phyloP scores from a whole-genome alignment of 2,113 vertebrate species.

The Malurus cyaneus region DNA sequence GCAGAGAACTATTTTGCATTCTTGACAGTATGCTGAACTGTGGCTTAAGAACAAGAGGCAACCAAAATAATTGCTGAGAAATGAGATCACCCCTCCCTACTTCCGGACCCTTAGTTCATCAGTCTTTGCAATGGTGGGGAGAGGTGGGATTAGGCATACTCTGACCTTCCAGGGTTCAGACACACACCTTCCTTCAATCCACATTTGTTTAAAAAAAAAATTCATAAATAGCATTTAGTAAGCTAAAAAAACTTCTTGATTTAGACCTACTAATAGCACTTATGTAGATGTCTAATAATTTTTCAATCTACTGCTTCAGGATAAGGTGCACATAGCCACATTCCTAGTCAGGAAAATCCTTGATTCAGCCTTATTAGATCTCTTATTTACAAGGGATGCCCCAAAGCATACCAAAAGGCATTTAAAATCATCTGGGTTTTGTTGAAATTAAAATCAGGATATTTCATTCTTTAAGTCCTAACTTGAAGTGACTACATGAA shows the following conservation, averaged over 20 bases:
- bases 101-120: not conserved
- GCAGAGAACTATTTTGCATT: not conserved
- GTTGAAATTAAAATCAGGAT: not conserved
- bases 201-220: not conserved
- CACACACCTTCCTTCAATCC: not conserved
- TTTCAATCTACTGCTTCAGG: not conserved
- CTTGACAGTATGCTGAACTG: not conserved
- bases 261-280: not conserved
- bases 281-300: not conserved
- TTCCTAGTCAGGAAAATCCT: not conserved
- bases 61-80: not conserved
- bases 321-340: accelerated
- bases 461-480: not conserved
- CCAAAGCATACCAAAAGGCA: not conserved
- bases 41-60: not conserved
- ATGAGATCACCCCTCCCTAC: not conserved
- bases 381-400: not conserved
- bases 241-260: not conserved
- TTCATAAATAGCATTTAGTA: not conserved
- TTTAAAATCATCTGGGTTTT: not conserved
- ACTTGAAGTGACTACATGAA: not conserved
- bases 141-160: not conserved
- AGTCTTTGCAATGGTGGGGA: not conserved
- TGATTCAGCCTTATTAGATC: not conserved
- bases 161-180: not conserved